Base-by-base conservation (phyloP, 2,113 vertebrate genomes). In the Otis tarda region DNA sequence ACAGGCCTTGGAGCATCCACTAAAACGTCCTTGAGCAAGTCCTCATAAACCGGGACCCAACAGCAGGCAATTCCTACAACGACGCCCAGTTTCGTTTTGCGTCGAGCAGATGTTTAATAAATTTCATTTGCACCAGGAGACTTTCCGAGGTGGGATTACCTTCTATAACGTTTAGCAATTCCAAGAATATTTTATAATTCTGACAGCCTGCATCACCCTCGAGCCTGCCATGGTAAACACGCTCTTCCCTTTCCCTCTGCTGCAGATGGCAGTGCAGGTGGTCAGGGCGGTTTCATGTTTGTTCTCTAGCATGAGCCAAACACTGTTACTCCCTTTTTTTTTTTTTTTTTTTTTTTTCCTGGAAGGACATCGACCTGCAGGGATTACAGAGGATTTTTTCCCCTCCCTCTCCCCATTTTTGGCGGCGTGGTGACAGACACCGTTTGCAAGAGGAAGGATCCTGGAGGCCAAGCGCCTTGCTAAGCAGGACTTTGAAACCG, bases 141-240 rank as follows among this genome's bases (percentile, higher is more conserved):
- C 60, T 71, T 90, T 82, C 85, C 3, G 18, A 92, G 79, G 78
- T 59, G 70, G 85, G 90, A 90, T 85, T 87, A 52, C 56, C 14
- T 5, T 53, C 93, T 67, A 3, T 10, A 87, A 50, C 49, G 20
- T 67, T 74, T 33, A 84, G 74, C 60, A 71, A 47, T 90, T 93
- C 85, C 47, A 67, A 92, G 69, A 94, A 70, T 83, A 93, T 81
- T 81, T 91, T 92, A 53, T 84, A 78, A 90, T 84, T 78, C 93
- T 85, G 88, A 93, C 94, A 83, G 92, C 8, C 83, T 86, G 47
- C 95, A 63, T 94, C 80, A 76, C 47, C 37, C 74, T 90, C n/a
- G 25, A 67, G 78, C 65, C 61, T 95, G 93, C 90, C 88, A 87
- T 47, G 61, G 82, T 93, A 95, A 94, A 95, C 88, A 93, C 0